Conservation (phyloP, 1,140 invertebrate species). For the Nebria ingens region DNA sequence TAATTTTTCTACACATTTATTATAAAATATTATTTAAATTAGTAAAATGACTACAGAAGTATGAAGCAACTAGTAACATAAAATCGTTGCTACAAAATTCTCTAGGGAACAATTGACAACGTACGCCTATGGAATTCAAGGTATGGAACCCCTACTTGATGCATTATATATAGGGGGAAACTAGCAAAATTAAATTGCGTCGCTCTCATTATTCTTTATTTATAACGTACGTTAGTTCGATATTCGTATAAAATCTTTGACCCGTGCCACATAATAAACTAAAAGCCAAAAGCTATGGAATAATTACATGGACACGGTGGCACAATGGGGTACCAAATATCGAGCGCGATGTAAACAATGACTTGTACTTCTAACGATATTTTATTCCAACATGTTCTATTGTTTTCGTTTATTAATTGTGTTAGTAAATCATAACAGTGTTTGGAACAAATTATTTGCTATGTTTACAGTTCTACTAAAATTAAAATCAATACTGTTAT, state of each 20-base stretch:
- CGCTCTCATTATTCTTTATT: not conserved
- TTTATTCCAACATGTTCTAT: not conserved
- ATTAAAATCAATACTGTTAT: too few species aligned
- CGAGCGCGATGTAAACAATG: constrained; percentile 4
- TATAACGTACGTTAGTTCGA: not conserved
- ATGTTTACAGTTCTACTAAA: too few species aligned
- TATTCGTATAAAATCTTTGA: not conserved
- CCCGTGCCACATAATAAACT: constrained; percentile 6
- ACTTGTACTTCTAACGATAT: not conserved
- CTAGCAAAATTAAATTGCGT: not conserved
- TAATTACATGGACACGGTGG: not conserved
- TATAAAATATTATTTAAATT: too few species aligned
- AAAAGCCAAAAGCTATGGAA: constrained; percentile 4
- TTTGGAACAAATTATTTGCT: too few species aligned
- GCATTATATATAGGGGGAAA: not conserved
- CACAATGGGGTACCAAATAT: not conserved
- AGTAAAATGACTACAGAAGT: too few species aligned
- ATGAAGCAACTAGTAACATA: too few species aligned
- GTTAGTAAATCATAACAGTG: not conserved
- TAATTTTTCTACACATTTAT: too few species aligned
- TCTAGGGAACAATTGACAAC: too few species aligned
- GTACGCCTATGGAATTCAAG: not conserved
- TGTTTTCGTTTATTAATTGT: not conserved
- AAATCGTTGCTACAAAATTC: too few species aligned
- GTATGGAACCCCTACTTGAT: not conserved